Conservation (phyloP, 2,113 vertebrate species). For the Eurystomus gularis region DNA sequence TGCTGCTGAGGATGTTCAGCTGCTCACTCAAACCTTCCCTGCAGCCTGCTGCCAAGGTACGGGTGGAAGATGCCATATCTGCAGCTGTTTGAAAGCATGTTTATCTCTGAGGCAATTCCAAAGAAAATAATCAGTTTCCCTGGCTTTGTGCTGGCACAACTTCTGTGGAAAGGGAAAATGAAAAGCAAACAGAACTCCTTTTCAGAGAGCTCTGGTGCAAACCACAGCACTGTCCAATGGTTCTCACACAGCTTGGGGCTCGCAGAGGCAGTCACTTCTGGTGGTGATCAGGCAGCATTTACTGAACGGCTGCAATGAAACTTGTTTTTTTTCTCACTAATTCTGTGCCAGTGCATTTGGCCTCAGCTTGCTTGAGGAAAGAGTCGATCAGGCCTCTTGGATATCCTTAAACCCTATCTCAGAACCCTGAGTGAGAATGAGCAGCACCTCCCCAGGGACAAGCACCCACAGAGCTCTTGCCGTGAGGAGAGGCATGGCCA, state of each 20-base stretch:
- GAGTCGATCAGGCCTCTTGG: not conserved
- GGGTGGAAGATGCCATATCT: not conserved
- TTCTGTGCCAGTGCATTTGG: not conserved
- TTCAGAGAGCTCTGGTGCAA: not conserved
- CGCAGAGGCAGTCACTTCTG: not conserved
- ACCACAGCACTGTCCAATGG: not conserved
- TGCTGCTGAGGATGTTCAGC: not conserved
- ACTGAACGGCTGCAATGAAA: not conserved
- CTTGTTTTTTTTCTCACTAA: not conserved
- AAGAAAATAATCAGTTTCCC: constrained; percentile 23
- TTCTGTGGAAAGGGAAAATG: constrained; percentile 24
- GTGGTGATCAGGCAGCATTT: not conserved
- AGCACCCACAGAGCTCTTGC: not conserved
- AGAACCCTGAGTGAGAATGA: not conserved
- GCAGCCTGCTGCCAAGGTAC: not conserved
- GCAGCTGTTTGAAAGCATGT: not conserved
- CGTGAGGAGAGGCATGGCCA: not conserved
- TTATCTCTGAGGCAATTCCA: constrained; percentile 44
- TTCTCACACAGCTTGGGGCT: not conserved
- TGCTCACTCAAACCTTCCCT: not conserved
- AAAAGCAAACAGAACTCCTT: constrained; percentile 41
- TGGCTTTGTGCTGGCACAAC: constrained; percentile 23
- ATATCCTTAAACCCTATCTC: not conserved
- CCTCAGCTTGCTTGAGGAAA: not conserved
- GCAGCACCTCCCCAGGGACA: too few species aligned